phyloP scores from a whole-genome alignment of 2,797 vertebrate species.

The Smutsia gigantea region DNA sequence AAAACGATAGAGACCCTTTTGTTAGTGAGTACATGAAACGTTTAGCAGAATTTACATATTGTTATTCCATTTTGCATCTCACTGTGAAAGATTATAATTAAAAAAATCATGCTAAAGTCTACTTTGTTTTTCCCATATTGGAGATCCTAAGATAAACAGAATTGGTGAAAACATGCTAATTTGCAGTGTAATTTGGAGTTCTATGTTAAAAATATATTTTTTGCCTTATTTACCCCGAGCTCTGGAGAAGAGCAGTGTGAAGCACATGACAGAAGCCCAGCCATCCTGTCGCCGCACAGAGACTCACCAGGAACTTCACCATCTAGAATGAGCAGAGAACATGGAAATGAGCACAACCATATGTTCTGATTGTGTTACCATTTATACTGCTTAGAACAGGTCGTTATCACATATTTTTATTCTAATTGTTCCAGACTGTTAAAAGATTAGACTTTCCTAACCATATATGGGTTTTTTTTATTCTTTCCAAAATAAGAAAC shows the following conservation, averaged over 20 bases:
- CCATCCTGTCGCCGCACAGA: too few relatives aligned
- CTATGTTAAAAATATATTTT: neutral
- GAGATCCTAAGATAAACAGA: neutral
- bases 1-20: neutral
- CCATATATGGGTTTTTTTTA: too few relatives aligned
- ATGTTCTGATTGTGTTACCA: neutral
- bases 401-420: accelerated
- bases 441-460: too few relatives aligned
- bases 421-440: too few relatives aligned
- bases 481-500: too few relatives aligned
- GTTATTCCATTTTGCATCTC: neutral
- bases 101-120: neutral
- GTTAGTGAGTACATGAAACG: neutral
- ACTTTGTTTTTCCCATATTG: neutral
- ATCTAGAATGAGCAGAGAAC: neutral
- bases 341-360: neutral
- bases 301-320: neutral
- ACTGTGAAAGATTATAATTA: neutral
- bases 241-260: neutral
- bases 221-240: neutral
- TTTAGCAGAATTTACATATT: neutral
- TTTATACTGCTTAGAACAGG: neutral
- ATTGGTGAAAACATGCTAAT: neutral
- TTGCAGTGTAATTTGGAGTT: neutral
- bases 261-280: neutral